Base-by-base conservation (phyloP, 2,888 invertebrate species). In the Trimorus sp. region DNA sequence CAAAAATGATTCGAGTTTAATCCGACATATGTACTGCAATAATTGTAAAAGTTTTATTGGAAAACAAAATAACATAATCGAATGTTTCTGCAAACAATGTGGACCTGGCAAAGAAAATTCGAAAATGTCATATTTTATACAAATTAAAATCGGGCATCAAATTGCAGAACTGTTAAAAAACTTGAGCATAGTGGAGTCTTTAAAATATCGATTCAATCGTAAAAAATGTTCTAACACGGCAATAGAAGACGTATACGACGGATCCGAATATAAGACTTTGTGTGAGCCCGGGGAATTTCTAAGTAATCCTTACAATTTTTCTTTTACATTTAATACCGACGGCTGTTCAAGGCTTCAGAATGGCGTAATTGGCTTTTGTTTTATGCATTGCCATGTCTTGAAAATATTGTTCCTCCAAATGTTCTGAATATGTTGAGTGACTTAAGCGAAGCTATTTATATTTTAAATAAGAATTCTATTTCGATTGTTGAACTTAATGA, bases 301-400 rank as follows among this genome's bases (percentile, higher is more conserved):
- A 12, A 11, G 7, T 14, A 54, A 65, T 56, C 14, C 36, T 11
- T 45, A 56, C 14, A 76, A 82, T 73, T 75, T 45, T 53, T 79
- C 76, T 6, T 79, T 76, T 8, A 56, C 62, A n/a, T 62, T 82
- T 8, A 77, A 73, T 53, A 74, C 77, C 0, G 70, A 80, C 37
- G 80, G 75, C 1, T 5, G 38, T 6, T 49, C 9, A 14, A 65
- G 15, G 53, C 53, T 26, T 11, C 53, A 7, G 53, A 54, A 54
- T 26, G 2, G 26, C 53, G 53, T 5, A 54, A 54, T 26, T 54
- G 53, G 53, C 1, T 63, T 1, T 14, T 63, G 1, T 63, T 16
- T 36, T 49, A 36, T 37, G n/a, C 8, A 3, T 14, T 63, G 7
- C 38, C 53, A 1, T 65, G 65, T 42, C 16, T 65, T 11, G 40